Conservation (phyloP, 2,888 invertebrate genomes). For the Tetrapedia diversipes region DNA sequence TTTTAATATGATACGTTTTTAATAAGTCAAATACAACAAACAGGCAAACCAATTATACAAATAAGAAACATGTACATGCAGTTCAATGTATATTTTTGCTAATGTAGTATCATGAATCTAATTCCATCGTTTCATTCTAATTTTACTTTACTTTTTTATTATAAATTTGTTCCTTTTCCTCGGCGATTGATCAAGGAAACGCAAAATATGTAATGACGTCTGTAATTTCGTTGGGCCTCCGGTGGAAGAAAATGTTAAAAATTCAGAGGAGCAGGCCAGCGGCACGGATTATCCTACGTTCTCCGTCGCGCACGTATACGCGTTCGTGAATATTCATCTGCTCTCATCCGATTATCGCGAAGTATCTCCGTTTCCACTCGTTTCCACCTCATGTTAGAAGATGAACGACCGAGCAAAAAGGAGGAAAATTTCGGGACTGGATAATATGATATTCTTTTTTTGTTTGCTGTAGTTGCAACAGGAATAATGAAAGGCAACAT, state of each 20-base stretch:
- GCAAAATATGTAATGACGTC: constrained; percentile 30
- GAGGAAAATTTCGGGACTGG: constrained; percentile 15
- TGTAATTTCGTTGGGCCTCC: constrained; percentile 31
- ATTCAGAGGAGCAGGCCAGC: constrained; percentile 32
- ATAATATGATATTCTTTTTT: constrained; percentile 9
- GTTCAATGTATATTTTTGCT: too few relatives aligned
- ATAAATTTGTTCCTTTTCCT: not conserved
- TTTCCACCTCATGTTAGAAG: constrained; percentile 40
- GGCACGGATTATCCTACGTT: constrained; percentile 51
- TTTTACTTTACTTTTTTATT: not conserved
- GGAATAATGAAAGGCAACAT: constrained; percentile 6
- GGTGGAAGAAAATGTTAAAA: constrained; percentile 42
- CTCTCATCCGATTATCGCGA: constrained; percentile 55
- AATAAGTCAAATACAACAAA: too few relatives aligned
- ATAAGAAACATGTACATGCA: too few relatives aligned
- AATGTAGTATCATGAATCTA: too few relatives aligned
- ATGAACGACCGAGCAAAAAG: constrained; percentile 7
- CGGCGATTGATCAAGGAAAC: not conserved
- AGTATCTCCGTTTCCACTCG: constrained; percentile 55
- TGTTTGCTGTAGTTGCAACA: constrained; percentile 17
- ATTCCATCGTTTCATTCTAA: not conserved
- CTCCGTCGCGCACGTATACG: constrained; percentile 42
- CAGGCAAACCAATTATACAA: too few relatives aligned
- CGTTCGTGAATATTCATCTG: constrained; percentile 58
- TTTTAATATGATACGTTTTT: too few relatives aligned